Evolutionary conservation across 2,113 vertebrate species (phyloP), one percentile per base, ranked within the genome.

Genomic region (Cariama cristata): DNA sequence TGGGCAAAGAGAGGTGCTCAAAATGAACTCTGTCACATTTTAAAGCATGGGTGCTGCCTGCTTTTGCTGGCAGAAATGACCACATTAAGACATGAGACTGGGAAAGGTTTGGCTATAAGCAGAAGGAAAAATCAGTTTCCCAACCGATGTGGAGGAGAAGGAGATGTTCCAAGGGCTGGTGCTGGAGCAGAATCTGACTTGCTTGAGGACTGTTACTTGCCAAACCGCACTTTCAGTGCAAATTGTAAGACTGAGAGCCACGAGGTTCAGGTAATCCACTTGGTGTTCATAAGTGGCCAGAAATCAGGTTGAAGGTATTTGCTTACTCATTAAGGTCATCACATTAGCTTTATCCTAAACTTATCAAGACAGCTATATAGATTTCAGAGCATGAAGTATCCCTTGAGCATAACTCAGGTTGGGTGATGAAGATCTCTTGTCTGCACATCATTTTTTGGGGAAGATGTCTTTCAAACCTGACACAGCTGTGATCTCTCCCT

Each of bases 181-280:
- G 16, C 33, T 72, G 53, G 44, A 81, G 38, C 56, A 56, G 47
- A 74, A 56, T 84, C 28, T 53, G 60, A n/a, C n/a, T 72, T 85
- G 13, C 16, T 5, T 33, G n/a, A 60, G 38, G 18, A 32, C 30
- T 85, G 3, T 9, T 27, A 11, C 35, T 86, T 71, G 35, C 45
- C 0, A 0, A 49, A 63, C n/a, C 42, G 12, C 18, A 9, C 4
- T 4, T 30, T 67, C 22, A 24, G 26, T 55, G 35, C 1, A 1
- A 38, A 14, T 24, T 38, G 38, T 40, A 33, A 74, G 33, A 52
- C 32, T 38, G 28, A 71, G 63, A 71, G 12, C 72, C 16, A 11
- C 30, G 40, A 89, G 8, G 15, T 75, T 82, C 18, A 14, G 3
- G 16, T 77, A 52, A 21, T 60, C 30, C 9, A 27, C 16, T 91